A percentile compares a stretch with the other conserved stretches of the same genome.
Evolutionary conservation across 2,888 invertebrate species (phyloP).

Genomic region (Zootermopsis nevadensis): DNA sequence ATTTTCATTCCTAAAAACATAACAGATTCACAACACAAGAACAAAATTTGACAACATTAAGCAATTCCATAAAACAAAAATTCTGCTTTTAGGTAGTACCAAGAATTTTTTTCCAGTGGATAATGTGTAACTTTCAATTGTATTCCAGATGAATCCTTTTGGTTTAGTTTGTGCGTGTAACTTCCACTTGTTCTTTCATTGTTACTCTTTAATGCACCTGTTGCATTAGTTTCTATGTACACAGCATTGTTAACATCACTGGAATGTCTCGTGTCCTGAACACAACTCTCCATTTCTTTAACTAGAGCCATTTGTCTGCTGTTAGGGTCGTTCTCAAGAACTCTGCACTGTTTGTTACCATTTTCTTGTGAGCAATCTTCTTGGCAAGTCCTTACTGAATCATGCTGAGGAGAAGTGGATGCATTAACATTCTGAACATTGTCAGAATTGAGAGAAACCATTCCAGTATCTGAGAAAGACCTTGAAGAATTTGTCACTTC

Average conservation of each 20-base stretch:
- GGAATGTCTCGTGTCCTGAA: not conserved
- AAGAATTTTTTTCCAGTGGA: not conserved
- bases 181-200: not conserved
- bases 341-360: not conserved
- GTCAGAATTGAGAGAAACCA: not conserved
- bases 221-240: not conserved
- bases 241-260: not conserved
- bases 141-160: not conserved
- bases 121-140: not conserved
- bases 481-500: not conserved
- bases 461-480: not conserved
- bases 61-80: not conserved
- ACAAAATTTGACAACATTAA: not conserved
- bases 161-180: not conserved
- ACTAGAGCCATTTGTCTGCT: not conserved
- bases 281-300: not conserved
- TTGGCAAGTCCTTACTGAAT: not conserved
- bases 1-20: constrained; percentile 9
- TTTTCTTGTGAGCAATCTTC: not conserved
- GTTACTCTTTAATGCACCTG: not conserved
- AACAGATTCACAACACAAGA: not conserved
- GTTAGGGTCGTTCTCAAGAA: not conserved
- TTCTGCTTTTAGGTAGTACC: not conserved
- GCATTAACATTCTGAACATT: not conserved
- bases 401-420: not conserved